Percentiles rank a stretch among this genome's conserved stretches.
Conservation (phyloP, 2,113 vertebrate genomes). For the Brachirus orientalis region DNA sequence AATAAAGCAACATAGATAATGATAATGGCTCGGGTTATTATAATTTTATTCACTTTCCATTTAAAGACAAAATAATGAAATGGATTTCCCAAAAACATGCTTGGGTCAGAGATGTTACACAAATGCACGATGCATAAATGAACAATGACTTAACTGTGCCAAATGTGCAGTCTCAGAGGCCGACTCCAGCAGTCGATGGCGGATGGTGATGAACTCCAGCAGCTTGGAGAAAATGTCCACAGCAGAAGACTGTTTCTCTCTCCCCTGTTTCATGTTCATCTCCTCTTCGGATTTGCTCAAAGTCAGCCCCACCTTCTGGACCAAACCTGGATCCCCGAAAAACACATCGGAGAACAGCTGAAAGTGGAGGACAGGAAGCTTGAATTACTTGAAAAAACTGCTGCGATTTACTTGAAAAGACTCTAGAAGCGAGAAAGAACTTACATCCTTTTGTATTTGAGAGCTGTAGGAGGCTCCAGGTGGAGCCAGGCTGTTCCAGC, state of each 20-base stretch:
- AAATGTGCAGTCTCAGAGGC: slow-evolving; percentile 68
- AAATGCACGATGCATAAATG: no score
- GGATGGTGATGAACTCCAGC: slow-evolving; percentile 79
- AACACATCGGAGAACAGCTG: slow-evolving; percentile 81
- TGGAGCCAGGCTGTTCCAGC: slow-evolving; percentile 64
- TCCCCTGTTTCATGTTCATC: slow-evolving; percentile 54
- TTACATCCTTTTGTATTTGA: slow-evolving; percentile 77
- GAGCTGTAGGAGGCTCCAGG: slow-evolving; percentile 68
- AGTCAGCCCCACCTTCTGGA: slow-evolving; percentile 55
- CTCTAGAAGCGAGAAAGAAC: slow-evolving; percentile 1
- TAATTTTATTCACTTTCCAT: no score
- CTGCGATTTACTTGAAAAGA: neutral
- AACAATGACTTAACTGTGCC: slow-evolving; percentile 62
- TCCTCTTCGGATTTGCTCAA: slow-evolving; percentile 50
- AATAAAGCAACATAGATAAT: no score
- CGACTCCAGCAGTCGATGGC: slow-evolving; percentile 72
- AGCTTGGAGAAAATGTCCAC: slow-evolving; percentile 78
- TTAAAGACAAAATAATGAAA: no score
- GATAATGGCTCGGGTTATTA: no score
- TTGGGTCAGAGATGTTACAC: no score
- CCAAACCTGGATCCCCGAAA: slow-evolving; percentile 61
- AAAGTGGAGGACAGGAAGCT: slow-evolving; percentile 2
- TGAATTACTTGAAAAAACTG: neutral
- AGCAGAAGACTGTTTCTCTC: slow-evolving; percentile 57
- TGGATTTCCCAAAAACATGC: no score